Base-by-base conservation (phyloP, 2,113 vertebrate species). In the Cyrtonyx montezumae region DNA sequence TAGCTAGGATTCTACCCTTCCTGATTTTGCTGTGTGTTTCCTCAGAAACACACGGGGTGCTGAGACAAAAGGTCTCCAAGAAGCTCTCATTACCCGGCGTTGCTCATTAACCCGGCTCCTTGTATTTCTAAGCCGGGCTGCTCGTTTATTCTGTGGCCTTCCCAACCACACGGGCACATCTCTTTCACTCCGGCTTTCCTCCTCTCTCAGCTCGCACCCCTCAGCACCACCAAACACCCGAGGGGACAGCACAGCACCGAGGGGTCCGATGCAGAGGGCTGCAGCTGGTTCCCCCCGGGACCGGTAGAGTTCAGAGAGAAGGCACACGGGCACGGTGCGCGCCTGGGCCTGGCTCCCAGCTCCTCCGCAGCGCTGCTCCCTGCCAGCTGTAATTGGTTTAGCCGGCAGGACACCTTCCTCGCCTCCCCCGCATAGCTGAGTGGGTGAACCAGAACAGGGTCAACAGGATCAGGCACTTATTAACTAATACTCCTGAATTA, bases 381-480 rank as follows among this genome's bases (percentile, higher is more conserved):
- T 32, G 92, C 93, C 93, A 87, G 93, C 93, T 90, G 74, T 91
- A 97, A 93, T 86, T 95, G 93, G 88, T 94, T 95, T 95, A 95
- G 79, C 87, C 94, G 91, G 91, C 93, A 95, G 89, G 91, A 90
- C 91, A 95, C 94, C 92, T 92, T 95, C 92, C 55, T 71, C 91
- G 62, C 96, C 96, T 94, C 96, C 94, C 93, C 92, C 95, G 90
- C 91, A 95, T 84, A 95, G 92, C 82, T 89, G 89, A 93, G 91
- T 79, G 92, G 91, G 80, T 96, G 96, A 96, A 95, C 74, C 91
- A 93, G 95, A 95, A 92, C 95, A 93, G 89, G 93, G 92, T 96
- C 92, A 96, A 94, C 91, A 95, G 85, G 91, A 94, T 93, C 94
- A 91, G 95, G 93, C 93, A 96, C 94, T 95, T 84, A 97, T 97